Conservation (phyloP, 2,888 invertebrate genomes). For the Oasisia sp. region DNA sequence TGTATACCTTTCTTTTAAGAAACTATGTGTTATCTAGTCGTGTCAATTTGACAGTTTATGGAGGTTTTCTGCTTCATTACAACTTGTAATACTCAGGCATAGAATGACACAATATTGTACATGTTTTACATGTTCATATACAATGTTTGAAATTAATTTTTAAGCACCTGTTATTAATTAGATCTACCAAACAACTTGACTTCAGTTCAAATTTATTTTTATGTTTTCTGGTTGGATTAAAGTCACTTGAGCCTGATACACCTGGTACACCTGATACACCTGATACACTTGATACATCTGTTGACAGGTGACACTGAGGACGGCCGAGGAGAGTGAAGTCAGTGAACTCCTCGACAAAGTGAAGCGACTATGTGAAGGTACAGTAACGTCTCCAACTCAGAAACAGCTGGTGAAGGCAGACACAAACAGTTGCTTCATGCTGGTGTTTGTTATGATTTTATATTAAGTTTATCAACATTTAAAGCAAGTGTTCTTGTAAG, state of each 20-base stretch:
- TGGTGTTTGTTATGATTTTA: neutral
- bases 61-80: conserved; percentile 27
- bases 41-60: neutral
- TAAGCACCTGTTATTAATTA: no score
- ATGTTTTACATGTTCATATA: no score
- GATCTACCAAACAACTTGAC: neutral
- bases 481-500: neutral
- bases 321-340: conserved; percentile 47
- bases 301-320: conserved; percentile 39
- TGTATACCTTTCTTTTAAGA: neutral
- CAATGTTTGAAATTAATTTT: no score
- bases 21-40: conserved; percentile 18
- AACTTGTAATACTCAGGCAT: neutral
- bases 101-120: no score
- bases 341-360: conserved; percentile 50
- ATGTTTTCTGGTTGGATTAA: neutral
- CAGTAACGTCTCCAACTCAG: neutral
- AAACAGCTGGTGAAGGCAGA: no score
- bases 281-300: no score
- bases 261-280: no score
- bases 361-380: conserved; percentile 41
- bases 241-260: neutral
- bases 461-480: neutral
- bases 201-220: neutral
- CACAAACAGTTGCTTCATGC: neutral